A percentile compares a stretch with the other conserved stretches of the same genome.
Evolutionary conservation across 1,140 invertebrate genomes (phyloP).

Genomic region (Drosophila leontia): DNA sequence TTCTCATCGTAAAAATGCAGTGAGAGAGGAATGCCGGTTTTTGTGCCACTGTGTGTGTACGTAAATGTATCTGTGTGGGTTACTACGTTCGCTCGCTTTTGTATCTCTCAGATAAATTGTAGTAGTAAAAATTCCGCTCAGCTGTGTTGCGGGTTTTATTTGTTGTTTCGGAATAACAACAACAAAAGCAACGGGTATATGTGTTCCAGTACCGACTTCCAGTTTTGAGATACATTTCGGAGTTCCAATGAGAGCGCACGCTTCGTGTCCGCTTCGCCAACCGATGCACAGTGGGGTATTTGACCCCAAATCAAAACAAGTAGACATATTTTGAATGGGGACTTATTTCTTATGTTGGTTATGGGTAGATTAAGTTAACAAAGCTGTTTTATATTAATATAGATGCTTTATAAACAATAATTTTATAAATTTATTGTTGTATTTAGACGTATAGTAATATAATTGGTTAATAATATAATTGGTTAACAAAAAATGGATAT

Average conservation of each 20-base stretch:
- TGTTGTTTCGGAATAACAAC: constrained; percentile 6
- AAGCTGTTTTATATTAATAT: too few relatives aligned
- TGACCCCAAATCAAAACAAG: not conserved
- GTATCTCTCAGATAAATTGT: constrained; percentile 73
- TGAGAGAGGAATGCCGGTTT: constrained; percentile 66
- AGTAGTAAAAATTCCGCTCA: constrained; percentile 74
- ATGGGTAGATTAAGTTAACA: not conserved
- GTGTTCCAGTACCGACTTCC: constrained; percentile 45
- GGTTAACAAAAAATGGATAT: too few relatives aligned
- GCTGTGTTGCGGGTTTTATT: constrained; percentile 63
- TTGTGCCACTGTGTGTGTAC: constrained; percentile 2
- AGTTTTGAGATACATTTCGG: constrained; percentile 42
- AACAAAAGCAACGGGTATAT: constrained; percentile 38
- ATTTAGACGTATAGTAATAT: too few relatives aligned
- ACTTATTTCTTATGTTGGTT: not conserved
- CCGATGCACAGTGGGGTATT: constrained; percentile 4
- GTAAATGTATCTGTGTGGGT: constrained; percentile 37
- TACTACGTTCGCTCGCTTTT: constrained; percentile 56
- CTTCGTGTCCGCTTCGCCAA: constrained; percentile 25
- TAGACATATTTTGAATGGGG: not conserved
- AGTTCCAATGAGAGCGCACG: constrained; percentile 29
- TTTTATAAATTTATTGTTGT: too few relatives aligned
- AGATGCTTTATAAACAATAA: too few relatives aligned
- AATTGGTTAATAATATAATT: too few relatives aligned
- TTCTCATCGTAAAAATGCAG: constrained; percentile 16